Evolutionary conservation across 2,797 vertebrate species (phyloP), one percentile per base, ranked within the genome.

Genomic region (Epinephelus malabaricus): DNA sequence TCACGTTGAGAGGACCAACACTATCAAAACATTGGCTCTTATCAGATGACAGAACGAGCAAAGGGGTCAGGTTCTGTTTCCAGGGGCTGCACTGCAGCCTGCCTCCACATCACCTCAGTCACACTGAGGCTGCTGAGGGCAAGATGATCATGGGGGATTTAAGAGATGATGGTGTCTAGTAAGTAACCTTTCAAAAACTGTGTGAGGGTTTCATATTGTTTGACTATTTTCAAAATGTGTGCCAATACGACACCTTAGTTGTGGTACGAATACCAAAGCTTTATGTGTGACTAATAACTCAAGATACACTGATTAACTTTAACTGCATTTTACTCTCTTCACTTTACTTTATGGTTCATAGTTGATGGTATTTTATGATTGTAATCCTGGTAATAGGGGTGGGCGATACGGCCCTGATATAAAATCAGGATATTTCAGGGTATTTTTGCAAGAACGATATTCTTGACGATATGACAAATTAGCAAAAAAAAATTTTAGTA

Each of bases 21-120:
- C 95, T 95, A 96, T 96, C 94, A 96, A 91, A 95, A 95, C 94
- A 94, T 83, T 93, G 91, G 70, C 90, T 92, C 94, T 95, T 95
- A 96, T 95, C 96, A 95, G 94, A 94, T 94, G 95, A 92, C 94
- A 92, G 87, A 76, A 76, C 74, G 17, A 86, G 93, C 88, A 85
- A 63, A 92, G 92, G 95, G 95, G 94, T 96, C 95, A 92, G 91
- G 88, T 95, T 95, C 84, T 90, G 87, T 68, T 90, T 94, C 83
- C 82, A 76, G 85, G 86, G 82, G 69, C 74, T 73, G 77, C 7
- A 58, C 38, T 82, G 76, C 46, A 62, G 84, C 82, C 63, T 67
- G 64, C 71, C 64, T 56, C 59, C 47, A 79, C 84, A 40, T 86
- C 72, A 67, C 46, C 47, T 72, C 66, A 34, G 45, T 65, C 61